Evolutionary conservation across 2,113 vertebrate species (phyloP), one percentile per base, ranked within the genome.

Genomic region (Trematocara zebra): DNA sequence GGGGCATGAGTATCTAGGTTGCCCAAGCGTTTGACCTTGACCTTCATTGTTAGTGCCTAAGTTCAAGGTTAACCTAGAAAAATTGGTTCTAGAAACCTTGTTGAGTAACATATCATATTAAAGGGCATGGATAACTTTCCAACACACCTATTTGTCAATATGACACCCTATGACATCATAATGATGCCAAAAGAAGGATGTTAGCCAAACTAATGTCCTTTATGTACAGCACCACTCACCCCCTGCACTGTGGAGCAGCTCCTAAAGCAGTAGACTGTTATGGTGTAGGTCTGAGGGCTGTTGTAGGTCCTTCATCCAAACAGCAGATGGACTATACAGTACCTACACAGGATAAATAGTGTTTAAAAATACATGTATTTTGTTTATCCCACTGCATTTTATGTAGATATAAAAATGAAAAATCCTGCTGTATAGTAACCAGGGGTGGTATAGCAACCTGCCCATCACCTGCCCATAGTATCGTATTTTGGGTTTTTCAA

Each of bases 331-430:
- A 69, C 37, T 42, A 20, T 14, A 42, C 37, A 69, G 37, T 69
- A 23, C 7, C n/a, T 11, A 42, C 61, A 69, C 61, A 69, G 11
- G 37, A 64, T 64, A 11, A 64, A n/a, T 11, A 64, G 17, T 37
- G 59, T 64, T 11, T 64, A 64, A 37, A 64, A 69, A 44, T 26
- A 17, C 20, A 26, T 44, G 20, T 44, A 10, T 72, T 17, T 44
- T 72, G 5, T 69, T 72, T 9, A 72, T 72, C 67, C 67, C 67
- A 44, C 12, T 72, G 67, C n/a, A 44, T 23, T 72, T 72, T 72
- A 44, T 72, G 67, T 44, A 26, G 37, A 10, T 72, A 17, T 15
- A 44, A 44, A 72, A 72, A 64, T 64, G 6, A 0, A 7, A 64
- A 64, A 35, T 64, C 31, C 59, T 35, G 10, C 31, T 61, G 59